Percentiles rank a stretch among this genome's conserved stretches.
These are phyloP conservation scores for Platynereis dumerilii DNA, from an alignment of 2,888 invertebrate genomes.

Conservation along the genomic window DNA sequence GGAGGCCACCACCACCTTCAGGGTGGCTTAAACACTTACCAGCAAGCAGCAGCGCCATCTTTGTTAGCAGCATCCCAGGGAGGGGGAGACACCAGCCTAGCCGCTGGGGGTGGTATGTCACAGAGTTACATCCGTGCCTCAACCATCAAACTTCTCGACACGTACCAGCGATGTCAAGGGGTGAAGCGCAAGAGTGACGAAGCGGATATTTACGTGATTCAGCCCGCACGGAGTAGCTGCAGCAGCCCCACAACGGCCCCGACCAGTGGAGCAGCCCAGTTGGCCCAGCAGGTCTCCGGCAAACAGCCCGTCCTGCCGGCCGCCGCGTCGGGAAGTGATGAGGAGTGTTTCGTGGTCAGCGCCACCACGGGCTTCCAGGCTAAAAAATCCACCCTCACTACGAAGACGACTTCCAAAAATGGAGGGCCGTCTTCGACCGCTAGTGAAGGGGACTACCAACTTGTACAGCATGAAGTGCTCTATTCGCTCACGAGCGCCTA, in stretches of 20 bases:
- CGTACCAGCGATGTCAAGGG: slow-evolving; percentile 67
- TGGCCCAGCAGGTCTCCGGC: slow-evolving; percentile 1
- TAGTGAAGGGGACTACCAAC: slow-evolving; percentile 93
- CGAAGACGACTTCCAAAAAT: slow-evolving; percentile 29
- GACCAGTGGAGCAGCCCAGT: neutral
- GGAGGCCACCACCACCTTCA: too few relatives aligned
- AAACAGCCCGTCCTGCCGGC: slow-evolving; percentile 32
- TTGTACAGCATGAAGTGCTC: slow-evolving; percentile 96
- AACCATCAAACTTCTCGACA: slow-evolving; percentile 74
- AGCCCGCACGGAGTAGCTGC: slow-evolving; percentile 47
- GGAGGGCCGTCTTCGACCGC: slow-evolving; percentile 39
- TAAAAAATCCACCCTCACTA: slow-evolving; percentile 10
- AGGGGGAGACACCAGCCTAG: neutral
- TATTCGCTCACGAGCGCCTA: slow-evolving; percentile 92
- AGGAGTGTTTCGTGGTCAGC: slow-evolving; percentile 39
- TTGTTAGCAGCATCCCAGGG: too few relatives aligned
- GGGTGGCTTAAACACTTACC: too few relatives aligned
- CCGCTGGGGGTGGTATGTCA: slow-evolving; percentile 44
- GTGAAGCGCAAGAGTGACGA: slow-evolving; percentile 61
- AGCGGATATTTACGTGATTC: slow-evolving; percentile 58
- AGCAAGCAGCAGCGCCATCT: too few relatives aligned
- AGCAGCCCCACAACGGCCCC: slow-evolving; percentile 43
- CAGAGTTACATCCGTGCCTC: slow-evolving; percentile 73
- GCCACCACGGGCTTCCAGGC: slow-evolving; percentile 16
- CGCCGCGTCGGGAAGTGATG: slow-evolving; percentile 60